Evolutionary conservation across 2,797 vertebrate genomes (phyloP).

Genomic region (Hafferia zeledoni): DNA sequence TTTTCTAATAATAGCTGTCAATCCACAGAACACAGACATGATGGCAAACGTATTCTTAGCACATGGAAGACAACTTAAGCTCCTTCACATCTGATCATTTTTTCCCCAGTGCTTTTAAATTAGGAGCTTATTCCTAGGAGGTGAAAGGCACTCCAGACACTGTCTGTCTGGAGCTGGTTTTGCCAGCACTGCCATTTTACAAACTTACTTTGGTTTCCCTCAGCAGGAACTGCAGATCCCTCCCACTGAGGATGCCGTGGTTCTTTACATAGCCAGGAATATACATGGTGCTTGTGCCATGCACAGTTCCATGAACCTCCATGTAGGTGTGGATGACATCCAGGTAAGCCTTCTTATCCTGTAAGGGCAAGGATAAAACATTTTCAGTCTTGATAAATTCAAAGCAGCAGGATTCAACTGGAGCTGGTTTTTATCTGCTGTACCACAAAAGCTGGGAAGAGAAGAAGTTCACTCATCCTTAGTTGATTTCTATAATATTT

Average conservation of each 20-base stretch:
- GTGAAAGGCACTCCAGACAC: neutral
- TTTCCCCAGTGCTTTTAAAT: slow-evolving; percentile 20
- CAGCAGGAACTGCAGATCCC: slow-evolving; percentile 95
- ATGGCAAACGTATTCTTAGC: neutral
- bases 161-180: neutral
- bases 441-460: neutral
- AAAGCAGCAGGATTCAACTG: neutral
- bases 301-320: slow-evolving; percentile 95
- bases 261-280: slow-evolving; percentile 95
- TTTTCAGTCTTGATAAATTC: neutral
- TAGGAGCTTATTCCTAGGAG: neutral
- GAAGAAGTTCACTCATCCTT: neutral
- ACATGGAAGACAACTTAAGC: neutral
- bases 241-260: slow-evolving; percentile 95
- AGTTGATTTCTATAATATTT: neutral
- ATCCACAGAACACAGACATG: neutral
- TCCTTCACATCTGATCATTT: neutral
- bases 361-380: neutral
- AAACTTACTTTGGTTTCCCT: slow-evolving; percentile 92
- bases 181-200: neutral
- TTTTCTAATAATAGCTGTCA: slow-evolving; percentile 15
- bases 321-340: slow-evolving; percentile 95
- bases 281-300: slow-evolving; percentile 91
- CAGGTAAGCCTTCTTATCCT: slow-evolving; percentile 95
- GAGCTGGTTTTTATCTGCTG: neutral